Evolutionary conservation across 2,113 vertebrate genomes (phyloP), one percentile per base, ranked within the genome.

Genomic region (Mus pahari): DNA sequence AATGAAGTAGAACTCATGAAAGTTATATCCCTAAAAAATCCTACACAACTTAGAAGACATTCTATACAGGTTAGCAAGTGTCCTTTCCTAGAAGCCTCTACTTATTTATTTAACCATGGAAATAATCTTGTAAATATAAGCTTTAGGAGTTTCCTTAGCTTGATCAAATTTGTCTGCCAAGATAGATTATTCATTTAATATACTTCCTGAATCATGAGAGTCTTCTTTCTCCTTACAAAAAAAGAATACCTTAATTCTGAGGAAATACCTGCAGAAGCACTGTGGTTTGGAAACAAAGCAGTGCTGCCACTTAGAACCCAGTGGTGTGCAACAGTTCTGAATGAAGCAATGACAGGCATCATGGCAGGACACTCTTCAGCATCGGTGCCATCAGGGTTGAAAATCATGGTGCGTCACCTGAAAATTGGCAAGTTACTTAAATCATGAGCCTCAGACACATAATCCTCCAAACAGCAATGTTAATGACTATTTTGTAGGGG

Each of bases 401-500:
- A 7, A 24, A 20, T 53, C 42, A 19, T 9, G 26, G 12, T 45
- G 1, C 55, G 28, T 14, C 36, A 14, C 22, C 45, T 20, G 7
- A 83, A 91, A 70, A 81, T 9, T 58, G 31, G 1, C 28, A 81
- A 81, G 45, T 28, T 36, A 78, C 58, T 88, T 89, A 95, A 93
- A 74, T 70, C 10, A 10, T 9, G 42, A 88, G 22, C 42, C 50
- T 24, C 42, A 64, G 28, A 87, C 53, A 86, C 33, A 70, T 82
- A 22, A 92, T 64, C 22, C 89, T 66, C 86, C 87, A 78, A 90
- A 70, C 3, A 78, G 39, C n/a, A 93, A 14, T 53, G 33, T 26
- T 73, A 81, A 94, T 48, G 86, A 31, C 64, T 66, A 75, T 70
- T 55, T n/a, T 83, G 42, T 62, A 28, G 24, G 16, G 50, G 86